Percentiles rank a stretch among this genome's conserved stretches.
These are phyloP conservation scores for Tetramorium parvispinum DNA, from an alignment of 1,140 invertebrate species.

Conservation along the genomic window DNA sequence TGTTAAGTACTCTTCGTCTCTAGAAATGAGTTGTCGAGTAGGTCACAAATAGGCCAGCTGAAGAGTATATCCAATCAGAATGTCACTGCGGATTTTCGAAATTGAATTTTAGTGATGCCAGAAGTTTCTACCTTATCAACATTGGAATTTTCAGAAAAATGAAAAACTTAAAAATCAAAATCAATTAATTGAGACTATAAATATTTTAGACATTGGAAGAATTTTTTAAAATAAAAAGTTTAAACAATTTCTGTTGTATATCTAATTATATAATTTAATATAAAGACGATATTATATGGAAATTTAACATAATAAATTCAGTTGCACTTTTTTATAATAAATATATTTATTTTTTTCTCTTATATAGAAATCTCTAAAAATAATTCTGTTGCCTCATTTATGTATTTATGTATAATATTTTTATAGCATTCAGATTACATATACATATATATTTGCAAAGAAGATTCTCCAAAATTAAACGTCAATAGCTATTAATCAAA, in stretches of 20 bases:
- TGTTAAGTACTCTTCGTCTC: not conserved
- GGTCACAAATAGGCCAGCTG: not conserved
- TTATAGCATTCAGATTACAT: not conserved
- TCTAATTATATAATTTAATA: not conserved
- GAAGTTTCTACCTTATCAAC: conserved; percentile 56
- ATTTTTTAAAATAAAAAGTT: not conserved
- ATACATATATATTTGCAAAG: not conserved
- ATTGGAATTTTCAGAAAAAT: not conserved
- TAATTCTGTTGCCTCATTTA: not conserved
- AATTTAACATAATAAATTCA: not conserved
- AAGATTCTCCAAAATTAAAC: not conserved
- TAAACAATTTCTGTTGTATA: not conserved
- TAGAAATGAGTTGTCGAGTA: not conserved
- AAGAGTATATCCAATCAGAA: not conserved
- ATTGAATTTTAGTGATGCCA: not conserved
- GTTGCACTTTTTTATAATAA: not conserved
- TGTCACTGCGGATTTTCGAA: not conserved
- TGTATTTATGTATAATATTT: not conserved
- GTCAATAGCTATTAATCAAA: not conserved
- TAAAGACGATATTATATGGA: not conserved
- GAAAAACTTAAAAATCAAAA: no score
- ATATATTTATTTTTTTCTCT: no score
- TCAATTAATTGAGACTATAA: not conserved
- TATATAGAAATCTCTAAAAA: not conserved
- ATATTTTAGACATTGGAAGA: not conserved